Base-by-base conservation (phyloP, 2,113 vertebrate species). In the Spheniscus mendiculus region DNA sequence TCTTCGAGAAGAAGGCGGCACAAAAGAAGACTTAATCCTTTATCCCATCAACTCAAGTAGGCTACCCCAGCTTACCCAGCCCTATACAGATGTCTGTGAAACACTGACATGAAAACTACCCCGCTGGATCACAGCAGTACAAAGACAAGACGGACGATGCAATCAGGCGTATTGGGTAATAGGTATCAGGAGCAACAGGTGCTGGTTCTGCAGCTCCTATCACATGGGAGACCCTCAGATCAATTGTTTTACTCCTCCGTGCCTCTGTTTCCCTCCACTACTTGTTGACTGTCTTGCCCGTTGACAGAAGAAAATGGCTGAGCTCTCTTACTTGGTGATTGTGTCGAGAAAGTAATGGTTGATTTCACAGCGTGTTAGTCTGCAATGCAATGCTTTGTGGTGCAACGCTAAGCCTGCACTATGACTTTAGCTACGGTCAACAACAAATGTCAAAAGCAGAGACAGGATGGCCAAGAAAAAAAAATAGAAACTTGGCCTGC, bases 21-120 rank as follows among this genome's bases (percentile, higher is more conserved):
- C 10, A 49, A 87, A 91, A 95, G 76, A 77, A 65, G 77, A 42
- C 25, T 82, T 80, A 61, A 77, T 91, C 44, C 70, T 96, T 96
- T 91, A 78, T 96, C 78, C 92, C 89, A 78, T 67, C 92, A 73
- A 34, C 72, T 91, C 70, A 45, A 76, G 90, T 30, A 86, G 81
- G 45, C 59, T 71, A 13, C 29, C 42, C 59, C 30, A 58, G 42
- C 58, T 80, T 65, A 61, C 76, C 23, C n/a, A 34, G 47, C 49
- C 71, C 63, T 16, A 18, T 32, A 69, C 23, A 70, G 62, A 58
- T 42, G 21, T n/a, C 49, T 61, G 9, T 23, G 29, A 62, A 90
- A 36, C 20, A 66, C 5, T 36, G 62, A 47, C 55, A 32, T 49
- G 30, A 71, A 74, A 89, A 53, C 56, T 27, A 23, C 5, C 14